Percentiles rank a stretch among this genome's conserved stretches.
phyloP scores from a whole-genome alignment of 2,113 vertebrate genomes.

The Thryonomys swinderianus region DNA sequence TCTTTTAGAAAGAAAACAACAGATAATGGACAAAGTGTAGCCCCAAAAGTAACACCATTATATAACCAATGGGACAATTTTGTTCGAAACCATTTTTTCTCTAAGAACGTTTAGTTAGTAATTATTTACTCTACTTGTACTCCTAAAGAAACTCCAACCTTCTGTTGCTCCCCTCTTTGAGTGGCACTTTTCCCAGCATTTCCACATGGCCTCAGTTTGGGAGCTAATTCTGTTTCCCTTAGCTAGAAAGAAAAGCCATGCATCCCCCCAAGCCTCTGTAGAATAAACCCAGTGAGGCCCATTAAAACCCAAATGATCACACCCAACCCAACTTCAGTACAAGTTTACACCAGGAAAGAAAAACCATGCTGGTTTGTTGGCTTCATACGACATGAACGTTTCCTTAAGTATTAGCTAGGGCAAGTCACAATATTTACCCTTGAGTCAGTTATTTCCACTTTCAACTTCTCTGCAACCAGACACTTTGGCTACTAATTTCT shows the following conservation, averaged over 20 bases:
- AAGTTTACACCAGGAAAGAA: constrained; percentile 67
- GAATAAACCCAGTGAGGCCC: constrained; percentile 66
- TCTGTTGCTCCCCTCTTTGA: constrained; percentile 47
- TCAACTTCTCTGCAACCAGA: constrained; percentile 13
- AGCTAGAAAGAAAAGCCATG: constrained; percentile 80
- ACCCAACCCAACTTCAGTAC: constrained; percentile 67
- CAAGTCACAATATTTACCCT: constrained; percentile 39
- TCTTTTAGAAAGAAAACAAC: background rate
- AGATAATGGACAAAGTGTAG: background rate
- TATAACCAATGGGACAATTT: background rate
- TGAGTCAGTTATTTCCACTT: constrained; percentile 62
- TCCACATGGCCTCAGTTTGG: constrained; percentile 64
- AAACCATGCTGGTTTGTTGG: constrained; percentile 59
- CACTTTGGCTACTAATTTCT: constrained; percentile 22
- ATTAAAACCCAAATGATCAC: constrained; percentile 76
- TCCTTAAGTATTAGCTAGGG: constrained; percentile 53
- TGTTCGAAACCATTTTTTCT: constrained; percentile 41
- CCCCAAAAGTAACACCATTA: constrained; percentile 29
- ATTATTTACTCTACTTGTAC: constrained; percentile 38
- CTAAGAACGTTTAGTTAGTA: constrained; percentile 40
- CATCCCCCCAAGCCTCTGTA: constrained; percentile 61
- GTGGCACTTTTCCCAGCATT: constrained; percentile 69
- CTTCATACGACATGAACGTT: constrained; percentile 57
- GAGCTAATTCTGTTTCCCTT: constrained; percentile 72
- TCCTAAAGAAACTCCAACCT: constrained; percentile 52